Evolutionary conservation across 2,113 vertebrate species (phyloP).

Genomic region (Channa argus): DNA sequence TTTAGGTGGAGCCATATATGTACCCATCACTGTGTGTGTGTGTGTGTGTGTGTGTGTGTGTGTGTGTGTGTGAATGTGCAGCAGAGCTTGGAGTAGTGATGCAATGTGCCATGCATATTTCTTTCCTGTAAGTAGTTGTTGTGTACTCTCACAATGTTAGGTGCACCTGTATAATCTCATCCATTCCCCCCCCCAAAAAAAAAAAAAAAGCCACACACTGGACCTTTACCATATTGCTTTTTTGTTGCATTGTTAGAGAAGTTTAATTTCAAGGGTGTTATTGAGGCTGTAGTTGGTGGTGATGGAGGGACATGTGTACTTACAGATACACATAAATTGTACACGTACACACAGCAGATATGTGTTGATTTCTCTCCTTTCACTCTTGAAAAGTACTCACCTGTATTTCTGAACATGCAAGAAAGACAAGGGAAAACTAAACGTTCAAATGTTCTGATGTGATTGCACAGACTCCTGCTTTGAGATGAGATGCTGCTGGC

Average conservation of each 20-base stretch:
- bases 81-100: neutral
- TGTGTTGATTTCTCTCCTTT: too few species aligned
- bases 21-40: neutral
- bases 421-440: neutral
- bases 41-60: neutral
- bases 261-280: neutral
- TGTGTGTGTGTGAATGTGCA: neutral
- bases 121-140: neutral
- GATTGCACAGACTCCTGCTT: neutral
- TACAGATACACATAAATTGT: too few species aligned
- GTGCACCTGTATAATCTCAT: neutral
- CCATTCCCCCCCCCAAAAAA: neutral
- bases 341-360: too few species aligned
- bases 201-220: too few species aligned
- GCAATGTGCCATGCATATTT: neutral
- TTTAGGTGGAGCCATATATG: slow-evolving; percentile 3
- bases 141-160: neutral
- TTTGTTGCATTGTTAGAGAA: neutral
- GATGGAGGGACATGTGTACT: too few species aligned
- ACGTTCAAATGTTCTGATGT: neutral
- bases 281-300: too few species aligned
- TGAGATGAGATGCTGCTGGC: slow-evolving; percentile 7
- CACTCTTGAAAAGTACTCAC: too few species aligned
- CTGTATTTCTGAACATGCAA: neutral
- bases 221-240: too few species aligned